A percentile compares a stretch with the other conserved stretches of the same genome.
Evolutionary conservation across 1,140 invertebrate genomes (phyloP).

Genomic region (Acromyrmex charruanus): DNA sequence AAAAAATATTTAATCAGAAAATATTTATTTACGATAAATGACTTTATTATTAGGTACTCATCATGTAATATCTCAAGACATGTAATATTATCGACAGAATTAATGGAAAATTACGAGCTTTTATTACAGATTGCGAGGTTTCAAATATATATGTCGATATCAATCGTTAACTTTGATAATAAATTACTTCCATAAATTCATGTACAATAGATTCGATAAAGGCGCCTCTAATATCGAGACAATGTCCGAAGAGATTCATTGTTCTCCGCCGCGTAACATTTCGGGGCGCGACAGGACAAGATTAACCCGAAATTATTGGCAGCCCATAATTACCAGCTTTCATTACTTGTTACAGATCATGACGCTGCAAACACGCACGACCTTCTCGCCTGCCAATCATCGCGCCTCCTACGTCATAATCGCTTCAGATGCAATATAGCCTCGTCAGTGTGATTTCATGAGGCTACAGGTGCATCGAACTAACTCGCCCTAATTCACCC

Average conservation of each 20-base stretch:
- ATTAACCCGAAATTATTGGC: slow-evolving; percentile 39
- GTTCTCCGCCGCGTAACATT: not conserved
- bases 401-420: slow-evolving; percentile 23
- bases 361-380: not conserved
- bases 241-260: not conserved
- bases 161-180: not conserved
- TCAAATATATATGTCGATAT: not conserved
- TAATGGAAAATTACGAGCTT: not conserved
- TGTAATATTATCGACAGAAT: not conserved
- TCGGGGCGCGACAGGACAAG: not conserved
- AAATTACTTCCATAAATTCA: not conserved
- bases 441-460: not conserved
- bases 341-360: slow-evolving; percentile 49
- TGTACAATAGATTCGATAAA: not conserved
- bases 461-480: not conserved
- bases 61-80: not conserved
- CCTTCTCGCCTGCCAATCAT: not conserved
- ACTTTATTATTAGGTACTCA: not conserved
- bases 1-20: not conserved
- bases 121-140: not conserved
- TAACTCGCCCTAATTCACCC: not conserved
- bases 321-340: slow-evolving; percentile 21
- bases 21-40: slow-evolving; percentile 20
- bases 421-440: not conserved
- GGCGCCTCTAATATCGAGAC: not conserved